Percentiles rank a stretch among this genome's conserved stretches.
Evolutionary conservation across 2,888 invertebrate species (phyloP).

Genomic region (Eretmocerus hayati): DNA sequence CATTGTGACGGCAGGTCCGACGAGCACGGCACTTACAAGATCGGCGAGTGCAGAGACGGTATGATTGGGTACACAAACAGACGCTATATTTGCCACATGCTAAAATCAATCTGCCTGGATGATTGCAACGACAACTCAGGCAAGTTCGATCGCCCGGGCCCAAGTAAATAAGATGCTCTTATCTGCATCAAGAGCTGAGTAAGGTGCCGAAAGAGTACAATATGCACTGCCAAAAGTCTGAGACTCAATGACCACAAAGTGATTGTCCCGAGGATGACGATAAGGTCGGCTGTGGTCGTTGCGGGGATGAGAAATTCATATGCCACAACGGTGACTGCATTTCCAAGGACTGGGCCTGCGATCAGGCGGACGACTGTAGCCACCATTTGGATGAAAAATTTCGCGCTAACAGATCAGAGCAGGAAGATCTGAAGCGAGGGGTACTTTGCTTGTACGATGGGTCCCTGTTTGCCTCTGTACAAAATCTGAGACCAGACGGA

Average conservation of each 20-base stretch:
- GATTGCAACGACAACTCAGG: conserved; percentile 66
- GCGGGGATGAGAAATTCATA: conserved; percentile 49
- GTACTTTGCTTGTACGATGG: conserved; percentile 53
- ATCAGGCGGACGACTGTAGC: conserved; percentile 46
- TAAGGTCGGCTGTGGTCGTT: conserved; percentile 55
- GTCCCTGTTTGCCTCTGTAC: conserved; percentile 59
- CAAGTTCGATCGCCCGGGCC: conserved; percentile 48
- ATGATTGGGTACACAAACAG: conserved; percentile 51
- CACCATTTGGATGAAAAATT: conserved; percentile 7
- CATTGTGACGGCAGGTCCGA: conserved; percentile 42
- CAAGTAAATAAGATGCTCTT: background rate
- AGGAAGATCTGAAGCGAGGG: conserved; percentile 38
- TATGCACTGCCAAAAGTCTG: conserved; percentile 33
- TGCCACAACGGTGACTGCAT: conserved; percentile 59
- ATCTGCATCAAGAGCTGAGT: conserved; percentile 31
- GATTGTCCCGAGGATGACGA: conserved; percentile 72
- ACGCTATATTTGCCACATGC: conserved; percentile 51
- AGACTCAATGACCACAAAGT: conserved; percentile 57
- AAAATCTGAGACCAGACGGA: conserved; percentile 57
- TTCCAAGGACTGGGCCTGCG: conserved; percentile 53
- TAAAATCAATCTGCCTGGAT: conserved; percentile 54
- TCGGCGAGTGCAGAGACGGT: conserved; percentile 32
- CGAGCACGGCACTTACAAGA: conserved; percentile 33
- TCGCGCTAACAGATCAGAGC: background rate
- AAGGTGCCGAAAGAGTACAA: conserved; percentile 29